Evolutionary conservation across 1,140 invertebrate species (phyloP), one percentile per base, ranked within the genome.

Genomic region (Oreohelix idahoensis): DNA sequence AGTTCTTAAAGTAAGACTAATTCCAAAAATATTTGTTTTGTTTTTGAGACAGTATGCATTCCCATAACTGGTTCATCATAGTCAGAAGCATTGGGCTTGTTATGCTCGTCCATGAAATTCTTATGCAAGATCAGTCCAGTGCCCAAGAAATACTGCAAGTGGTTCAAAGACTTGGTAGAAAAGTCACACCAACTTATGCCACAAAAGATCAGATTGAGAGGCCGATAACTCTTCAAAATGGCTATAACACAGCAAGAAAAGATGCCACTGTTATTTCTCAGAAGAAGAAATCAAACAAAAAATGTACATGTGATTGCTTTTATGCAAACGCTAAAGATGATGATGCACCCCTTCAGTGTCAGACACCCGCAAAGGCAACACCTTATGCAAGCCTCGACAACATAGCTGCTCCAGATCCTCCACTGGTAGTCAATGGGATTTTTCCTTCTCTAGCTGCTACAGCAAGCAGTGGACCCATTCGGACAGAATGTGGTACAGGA

Each of bases 401-500:
- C 5, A 71, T 63, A 0, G 63, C 36, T 15, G 2, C 36, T 26
- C 35, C 49, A 20, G 51, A 74, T 29, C 11, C 32, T n/a, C 39
- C 39, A 4, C 29, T 84, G 0, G 49, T 70, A 35, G 39, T 84
- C 5, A 78, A 80, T 63, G 84, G 84, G 17, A 84, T 84, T 42
- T 84, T 84, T 51, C 84, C 84, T 53, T 49, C 38, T 26, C 26
- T 78, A 13, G 53, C 84, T 23, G 84, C 66, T 11, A 84, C 81
- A 17, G 85, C 85, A 23, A 81, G 83, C 29, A 86, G 83, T 53
- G 85, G 78, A 20, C 73, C 77, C 0, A 81, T 11, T 1, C 66
- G 85, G 26, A 83, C 85, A 29, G 85, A 86, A 29, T 84, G 85
- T 81, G 85, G 85, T 0, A 86, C 80, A 15, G 85, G 85, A 38